Evolutionary conservation across 1,140 invertebrate genomes (phyloP).

Genomic region (Bombus superbus): DNA sequence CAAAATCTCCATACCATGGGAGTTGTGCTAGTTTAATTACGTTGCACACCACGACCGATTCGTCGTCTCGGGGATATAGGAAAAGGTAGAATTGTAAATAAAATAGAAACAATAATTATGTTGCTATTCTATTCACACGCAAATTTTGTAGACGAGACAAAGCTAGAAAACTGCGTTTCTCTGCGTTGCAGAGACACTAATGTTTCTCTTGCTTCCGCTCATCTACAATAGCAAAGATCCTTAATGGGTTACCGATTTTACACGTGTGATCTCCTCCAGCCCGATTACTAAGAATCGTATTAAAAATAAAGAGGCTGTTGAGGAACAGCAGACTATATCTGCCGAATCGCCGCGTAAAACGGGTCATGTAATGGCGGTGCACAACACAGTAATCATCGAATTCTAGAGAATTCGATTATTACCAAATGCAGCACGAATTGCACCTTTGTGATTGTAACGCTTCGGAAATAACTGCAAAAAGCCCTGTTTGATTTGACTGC

Average conservation of each 20-base stretch:
- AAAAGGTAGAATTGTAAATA: slow-evolving; percentile 7
- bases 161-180: slow-evolving; percentile 6
- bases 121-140: slow-evolving; percentile 22
- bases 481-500: background rate
- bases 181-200: background rate
- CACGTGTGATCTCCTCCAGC: slow-evolving; percentile 6
- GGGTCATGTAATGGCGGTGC: slow-evolving; percentile 29
- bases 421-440: slow-evolving; percentile 12
- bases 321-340: background rate
- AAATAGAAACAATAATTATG: background rate
- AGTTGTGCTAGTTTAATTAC: background rate
- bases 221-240: slow-evolving; percentile 14
- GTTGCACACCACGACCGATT: background rate
- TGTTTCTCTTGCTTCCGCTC: background rate
- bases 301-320: background rate
- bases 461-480: background rate
- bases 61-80: background rate
- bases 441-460: background rate
- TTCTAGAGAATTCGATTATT: background rate
- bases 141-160: slow-evolving; percentile 4
- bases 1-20: background rate
- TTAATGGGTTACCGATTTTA: slow-evolving; percentile 33
- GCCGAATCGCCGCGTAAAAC: slow-evolving; percentile 12
- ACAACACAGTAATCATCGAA: background rate
- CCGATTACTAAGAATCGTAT: slow-evolving; percentile 14